Conservation (phyloP, 2,888 invertebrate species). For the Leptinotarsa peninsularis region DNA sequence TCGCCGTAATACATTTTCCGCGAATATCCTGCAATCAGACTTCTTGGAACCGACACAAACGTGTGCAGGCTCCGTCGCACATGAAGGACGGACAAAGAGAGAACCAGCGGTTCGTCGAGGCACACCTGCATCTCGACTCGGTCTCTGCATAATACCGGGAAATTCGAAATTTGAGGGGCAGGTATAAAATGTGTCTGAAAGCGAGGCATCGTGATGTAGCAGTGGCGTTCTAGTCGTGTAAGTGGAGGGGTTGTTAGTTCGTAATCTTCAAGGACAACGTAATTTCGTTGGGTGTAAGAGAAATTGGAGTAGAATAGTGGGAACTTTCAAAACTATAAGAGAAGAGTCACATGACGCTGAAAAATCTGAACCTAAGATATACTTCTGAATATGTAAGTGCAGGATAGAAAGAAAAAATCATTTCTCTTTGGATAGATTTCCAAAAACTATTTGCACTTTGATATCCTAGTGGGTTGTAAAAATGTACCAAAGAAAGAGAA, state of each 20-base stretch:
- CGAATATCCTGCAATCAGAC: slow-evolving; percentile 61
- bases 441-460: no score
- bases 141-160: slow-evolving; percentile 44
- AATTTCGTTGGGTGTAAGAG: background rate
- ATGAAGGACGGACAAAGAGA: slow-evolving; percentile 19
- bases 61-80: slow-evolving; percentile 25
- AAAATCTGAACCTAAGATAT: no score
- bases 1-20: slow-evolving; percentile 51
- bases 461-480: no score
- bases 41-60: slow-evolving; percentile 58
- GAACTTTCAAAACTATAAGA: no score
- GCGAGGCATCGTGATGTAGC: slow-evolving; percentile 24
- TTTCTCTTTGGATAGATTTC: no score
- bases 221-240: slow-evolving; percentile 21
- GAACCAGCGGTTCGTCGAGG: slow-evolving; percentile 19
- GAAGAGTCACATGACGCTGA: no score
- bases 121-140: slow-evolving; percentile 49
- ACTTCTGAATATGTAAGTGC: no score
- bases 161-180: slow-evolving; percentile 46
- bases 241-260: background rate
- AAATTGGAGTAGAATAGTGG: no score
- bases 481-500: no score
- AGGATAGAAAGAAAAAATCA: no score
- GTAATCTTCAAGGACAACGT: background rate
- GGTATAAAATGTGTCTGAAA: slow-evolving; percentile 38